Evolutionary conservation across 2,888 invertebrate species (phyloP), one percentile per base, ranked within the genome.

Genomic region (Pammene aurita): DNA sequence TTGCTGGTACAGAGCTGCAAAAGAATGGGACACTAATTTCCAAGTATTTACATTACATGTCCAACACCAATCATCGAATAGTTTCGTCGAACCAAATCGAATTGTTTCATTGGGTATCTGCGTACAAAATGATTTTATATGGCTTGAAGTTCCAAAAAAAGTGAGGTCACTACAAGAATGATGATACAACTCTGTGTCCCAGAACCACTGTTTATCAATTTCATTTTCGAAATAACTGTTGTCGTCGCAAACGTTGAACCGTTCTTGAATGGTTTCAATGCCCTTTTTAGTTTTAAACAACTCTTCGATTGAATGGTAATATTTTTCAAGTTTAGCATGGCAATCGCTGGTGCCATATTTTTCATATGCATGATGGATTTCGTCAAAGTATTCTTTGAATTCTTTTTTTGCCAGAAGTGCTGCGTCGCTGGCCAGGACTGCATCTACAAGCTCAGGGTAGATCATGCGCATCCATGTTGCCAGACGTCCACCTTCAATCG

Each of bases 401-500:
- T 48, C 48, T 16, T 48, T 48, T 48, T 48, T 48, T 13, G 48
- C 16, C 16, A 48, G 16, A 48, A 48, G 48, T 7, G 48, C 48
- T 9, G 48, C 48, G 48, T 5, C 7, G 48, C 1, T 4, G 6
- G 48, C 48, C 16, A 48, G 16, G 10, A 48, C 48, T 13, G 48
- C 48, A 16, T 48, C 48, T 0, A 48, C 48, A 4, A 48, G 48
- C 9, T 48, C 14, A 48, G 48, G 48, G 16, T 48, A 48, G 2
- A 9, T 16, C 14, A 48, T 16, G 9, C 48, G 48, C 48, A 48
- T 48, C 48, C 48, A 48, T 2, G 16, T 16, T 9, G 48, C 48
- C 2, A 7, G 9, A 16, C 48, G 48, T 16, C 16, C 48, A 16
- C 16, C 48, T 16, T 48, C 48, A 16, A 2, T 9, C 9, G 48